Evolutionary conservation across 2,888 invertebrate genomes (phyloP).

Genomic region (Tenodera sinensis): DNA sequence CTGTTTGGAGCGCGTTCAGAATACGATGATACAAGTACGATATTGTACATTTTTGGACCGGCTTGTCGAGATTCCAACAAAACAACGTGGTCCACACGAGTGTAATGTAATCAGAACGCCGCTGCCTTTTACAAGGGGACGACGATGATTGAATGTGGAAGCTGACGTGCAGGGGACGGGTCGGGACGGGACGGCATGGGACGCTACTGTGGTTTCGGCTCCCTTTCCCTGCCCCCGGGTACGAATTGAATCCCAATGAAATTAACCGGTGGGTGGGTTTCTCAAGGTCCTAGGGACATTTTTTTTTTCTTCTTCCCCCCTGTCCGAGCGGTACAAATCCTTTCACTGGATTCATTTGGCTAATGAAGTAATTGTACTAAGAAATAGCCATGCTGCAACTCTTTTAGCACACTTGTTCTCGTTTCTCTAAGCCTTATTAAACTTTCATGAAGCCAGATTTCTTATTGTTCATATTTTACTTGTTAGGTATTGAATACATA

Average conservation of each 20-base stretch:
- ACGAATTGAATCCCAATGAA: slow-evolving; percentile 12
- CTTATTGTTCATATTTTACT: not conserved
- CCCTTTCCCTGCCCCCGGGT: not conserved
- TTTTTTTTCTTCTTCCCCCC: not conserved
- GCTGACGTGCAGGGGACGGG: not conserved
- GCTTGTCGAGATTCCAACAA: not conserved
- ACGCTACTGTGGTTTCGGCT: not conserved
- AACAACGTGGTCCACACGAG: not conserved
- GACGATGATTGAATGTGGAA: not conserved
- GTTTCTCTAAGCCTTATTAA: not conserved
- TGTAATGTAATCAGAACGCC: not conserved
- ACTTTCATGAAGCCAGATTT: not conserved
- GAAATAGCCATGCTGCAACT: not conserved
- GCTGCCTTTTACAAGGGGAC: not conserved
- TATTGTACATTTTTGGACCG: no score
- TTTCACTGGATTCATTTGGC: not conserved
- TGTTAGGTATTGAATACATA: no score
- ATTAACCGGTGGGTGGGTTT: not conserved
- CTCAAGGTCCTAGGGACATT: not conserved
- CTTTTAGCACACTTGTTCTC: not conserved
- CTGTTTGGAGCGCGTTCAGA: no score
- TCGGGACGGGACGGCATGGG: no score
- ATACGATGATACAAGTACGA: no score
- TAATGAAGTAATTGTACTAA: not conserved
- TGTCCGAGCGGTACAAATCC: not conserved